Conservation (phyloP, 2,113 vertebrate genomes). For the Siphamia tubifer region DNA sequence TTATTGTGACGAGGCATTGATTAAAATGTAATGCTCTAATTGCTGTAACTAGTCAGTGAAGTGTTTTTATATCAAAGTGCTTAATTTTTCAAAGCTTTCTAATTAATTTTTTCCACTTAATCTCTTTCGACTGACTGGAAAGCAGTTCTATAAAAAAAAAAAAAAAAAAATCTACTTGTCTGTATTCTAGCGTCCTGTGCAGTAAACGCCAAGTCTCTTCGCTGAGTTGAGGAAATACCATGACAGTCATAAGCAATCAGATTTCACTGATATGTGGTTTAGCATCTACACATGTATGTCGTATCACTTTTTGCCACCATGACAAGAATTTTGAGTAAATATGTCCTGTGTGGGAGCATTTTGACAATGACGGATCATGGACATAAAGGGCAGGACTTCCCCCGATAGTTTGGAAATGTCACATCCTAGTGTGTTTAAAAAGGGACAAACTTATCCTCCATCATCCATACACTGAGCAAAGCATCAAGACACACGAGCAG, state of each 20-base stretch:
- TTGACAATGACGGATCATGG: slow-evolving; percentile 10
- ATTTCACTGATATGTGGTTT: slow-evolving; percentile 58
- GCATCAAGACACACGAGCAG: background rate
- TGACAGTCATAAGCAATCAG: slow-evolving; percentile 56
- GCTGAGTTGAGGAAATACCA: slow-evolving; percentile 54
- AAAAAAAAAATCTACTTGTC: too few relatives aligned
- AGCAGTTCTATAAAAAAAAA: too few relatives aligned
- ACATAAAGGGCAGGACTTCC: slow-evolving; percentile 37
- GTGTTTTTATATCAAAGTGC: too few relatives aligned
- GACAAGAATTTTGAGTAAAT: slow-evolving; percentile 32
- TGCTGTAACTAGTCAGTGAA: too few relatives aligned
- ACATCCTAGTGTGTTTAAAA: slow-evolving; percentile 27
- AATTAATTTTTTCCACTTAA: too few relatives aligned
- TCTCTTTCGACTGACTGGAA: too few relatives aligned
- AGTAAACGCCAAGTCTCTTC: too few relatives aligned
- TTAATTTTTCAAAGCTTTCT: too few relatives aligned
- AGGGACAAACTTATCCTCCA: background rate
- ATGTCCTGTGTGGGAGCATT: slow-evolving; percentile 33
- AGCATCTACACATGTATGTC: background rate
- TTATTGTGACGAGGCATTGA: too few relatives aligned
- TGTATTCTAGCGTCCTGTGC: too few relatives aligned
- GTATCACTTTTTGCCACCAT: slow-evolving; percentile 41
- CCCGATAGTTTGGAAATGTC: slow-evolving; percentile 49
- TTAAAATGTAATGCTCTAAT: too few relatives aligned
- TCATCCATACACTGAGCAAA: background rate